Evolutionary conservation across 2,113 vertebrate genomes (phyloP).

Genomic region (Promerops cafer): DNA sequence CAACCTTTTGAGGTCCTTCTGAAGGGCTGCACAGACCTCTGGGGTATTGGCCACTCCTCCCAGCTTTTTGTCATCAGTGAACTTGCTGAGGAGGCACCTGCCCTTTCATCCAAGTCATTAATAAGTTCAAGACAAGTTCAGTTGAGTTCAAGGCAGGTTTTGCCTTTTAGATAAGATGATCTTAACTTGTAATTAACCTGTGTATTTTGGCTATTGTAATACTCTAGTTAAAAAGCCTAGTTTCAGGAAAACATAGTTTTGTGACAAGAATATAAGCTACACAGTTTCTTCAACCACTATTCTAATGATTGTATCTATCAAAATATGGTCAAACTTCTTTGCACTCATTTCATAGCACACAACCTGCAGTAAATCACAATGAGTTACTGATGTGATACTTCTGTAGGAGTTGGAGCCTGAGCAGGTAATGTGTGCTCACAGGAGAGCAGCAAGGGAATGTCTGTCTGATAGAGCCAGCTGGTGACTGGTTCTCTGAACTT

Average conservation of each 20-base stretch:
- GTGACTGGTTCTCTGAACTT: not conserved
- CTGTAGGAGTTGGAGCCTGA: not conserved
- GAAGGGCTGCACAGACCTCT: not conserved
- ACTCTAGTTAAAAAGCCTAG: not conserved
- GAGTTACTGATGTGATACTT: not conserved
- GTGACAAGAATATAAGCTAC: not conserved
- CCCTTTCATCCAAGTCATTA: not conserved
- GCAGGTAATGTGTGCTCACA: accelerated
- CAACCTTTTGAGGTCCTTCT: not conserved
- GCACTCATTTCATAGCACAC: not conserved
- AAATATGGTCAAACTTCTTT: not conserved
- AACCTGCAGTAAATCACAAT: not conserved
- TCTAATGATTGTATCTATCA: not conserved
- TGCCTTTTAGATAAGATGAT: not conserved
- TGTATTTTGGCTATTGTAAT: not conserved
- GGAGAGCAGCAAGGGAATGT: not conserved
- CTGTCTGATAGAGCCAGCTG: not conserved
- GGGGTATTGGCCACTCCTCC: not conserved
- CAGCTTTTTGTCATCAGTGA: not conserved
- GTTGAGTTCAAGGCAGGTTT: not conserved
- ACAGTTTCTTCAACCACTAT: not conserved
- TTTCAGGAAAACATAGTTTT: not conserved
- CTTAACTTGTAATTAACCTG: conserved; percentile 9
- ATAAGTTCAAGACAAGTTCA: not conserved
- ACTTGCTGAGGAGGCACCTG: not conserved